Evolutionary conservation across 1,140 invertebrate species (phyloP).

Genomic region (Berghia stephanieae): DNA sequence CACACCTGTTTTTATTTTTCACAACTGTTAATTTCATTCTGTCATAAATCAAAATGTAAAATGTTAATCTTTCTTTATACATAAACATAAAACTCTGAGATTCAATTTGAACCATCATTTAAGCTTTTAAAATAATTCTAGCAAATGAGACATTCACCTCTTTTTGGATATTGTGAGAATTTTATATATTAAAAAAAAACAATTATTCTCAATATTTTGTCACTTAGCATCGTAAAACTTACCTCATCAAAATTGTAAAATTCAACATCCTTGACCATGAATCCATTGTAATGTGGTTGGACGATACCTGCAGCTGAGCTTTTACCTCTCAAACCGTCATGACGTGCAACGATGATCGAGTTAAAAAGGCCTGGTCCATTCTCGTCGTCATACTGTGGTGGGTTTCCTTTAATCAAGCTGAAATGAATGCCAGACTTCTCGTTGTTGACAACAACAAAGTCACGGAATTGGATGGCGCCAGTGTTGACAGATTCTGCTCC

Average conservation of each 20-base stretch:
- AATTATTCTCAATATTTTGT: too few species aligned
- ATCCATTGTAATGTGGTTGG: conserved; percentile 48
- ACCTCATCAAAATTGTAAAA: conserved; percentile 52
- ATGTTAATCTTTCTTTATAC: too few species aligned
- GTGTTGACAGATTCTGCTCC: conserved; percentile 58
- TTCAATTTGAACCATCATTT: too few species aligned
- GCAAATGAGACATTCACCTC: too few species aligned
- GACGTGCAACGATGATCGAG: conserved; percentile 40
- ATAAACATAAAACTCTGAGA: too few species aligned
- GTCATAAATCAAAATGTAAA: too few species aligned
- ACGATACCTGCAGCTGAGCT: conserved; percentile 40
- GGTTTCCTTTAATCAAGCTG: conserved; percentile 31
- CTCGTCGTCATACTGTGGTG: conserved; percentile 33
- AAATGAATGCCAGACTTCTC: conserved; percentile 48
- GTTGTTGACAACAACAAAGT: conserved; percentile 56
- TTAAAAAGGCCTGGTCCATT: conserved; percentile 42
- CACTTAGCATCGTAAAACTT: too few species aligned
- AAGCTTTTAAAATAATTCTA: too few species aligned
- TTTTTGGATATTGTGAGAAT: too few species aligned
- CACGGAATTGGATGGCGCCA: conserved; percentile 52
- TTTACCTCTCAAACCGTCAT: background rate
- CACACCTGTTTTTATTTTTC: too few species aligned
- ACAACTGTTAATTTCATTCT: too few species aligned
- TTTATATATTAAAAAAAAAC: too few species aligned
- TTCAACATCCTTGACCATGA: conserved; percentile 39